These are phyloP conservation scores for Phrynosoma blainvillii DNA, from an alignment of 2,113 vertebrate species.

Conservation along the genomic window DNA sequence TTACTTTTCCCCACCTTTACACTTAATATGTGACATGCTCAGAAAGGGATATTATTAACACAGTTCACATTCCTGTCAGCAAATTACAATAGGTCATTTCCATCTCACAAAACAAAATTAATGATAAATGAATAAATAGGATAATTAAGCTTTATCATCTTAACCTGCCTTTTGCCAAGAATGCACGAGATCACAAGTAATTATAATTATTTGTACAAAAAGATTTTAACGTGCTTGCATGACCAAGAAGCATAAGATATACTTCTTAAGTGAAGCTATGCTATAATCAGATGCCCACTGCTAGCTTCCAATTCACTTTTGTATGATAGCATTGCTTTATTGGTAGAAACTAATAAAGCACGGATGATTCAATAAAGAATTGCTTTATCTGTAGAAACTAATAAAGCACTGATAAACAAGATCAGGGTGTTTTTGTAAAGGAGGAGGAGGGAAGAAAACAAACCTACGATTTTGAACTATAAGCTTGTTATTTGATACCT, in stretches of 20 bases:
- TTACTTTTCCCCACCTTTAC: background rate
- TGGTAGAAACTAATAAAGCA: constrained; percentile 29
- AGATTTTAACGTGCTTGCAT: constrained; percentile 22
- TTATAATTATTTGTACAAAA: background rate
- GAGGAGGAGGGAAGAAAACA: constrained; percentile 38
- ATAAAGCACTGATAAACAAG: constrained; percentile 34
- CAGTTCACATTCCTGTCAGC: constrained; percentile 22
- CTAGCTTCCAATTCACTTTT: constrained; percentile 35
- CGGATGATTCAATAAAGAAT: background rate
- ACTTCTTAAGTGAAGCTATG: constrained; percentile 26
- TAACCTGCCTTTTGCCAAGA: background rate
- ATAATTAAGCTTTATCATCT: background rate
- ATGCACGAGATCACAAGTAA: background rate
- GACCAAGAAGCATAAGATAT: background rate
- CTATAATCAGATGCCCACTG: background rate
- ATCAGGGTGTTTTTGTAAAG: constrained; percentile 7
- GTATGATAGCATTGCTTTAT: constrained; percentile 13
- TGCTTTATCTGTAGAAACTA: constrained; percentile 29
- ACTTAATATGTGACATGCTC: constrained; percentile 24
- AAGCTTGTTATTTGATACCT: constrained; percentile 83
- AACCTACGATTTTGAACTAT: constrained; percentile 63
- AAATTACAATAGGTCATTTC: constrained; percentile 12
- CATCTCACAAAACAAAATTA: constrained; percentile 19
- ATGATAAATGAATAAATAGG: background rate
- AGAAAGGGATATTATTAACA: constrained; percentile 21